These are phyloP conservation scores for Sinocyclocheilus grahami DNA, from an alignment of 2,113 vertebrate species.

Conservation along the genomic window DNA sequence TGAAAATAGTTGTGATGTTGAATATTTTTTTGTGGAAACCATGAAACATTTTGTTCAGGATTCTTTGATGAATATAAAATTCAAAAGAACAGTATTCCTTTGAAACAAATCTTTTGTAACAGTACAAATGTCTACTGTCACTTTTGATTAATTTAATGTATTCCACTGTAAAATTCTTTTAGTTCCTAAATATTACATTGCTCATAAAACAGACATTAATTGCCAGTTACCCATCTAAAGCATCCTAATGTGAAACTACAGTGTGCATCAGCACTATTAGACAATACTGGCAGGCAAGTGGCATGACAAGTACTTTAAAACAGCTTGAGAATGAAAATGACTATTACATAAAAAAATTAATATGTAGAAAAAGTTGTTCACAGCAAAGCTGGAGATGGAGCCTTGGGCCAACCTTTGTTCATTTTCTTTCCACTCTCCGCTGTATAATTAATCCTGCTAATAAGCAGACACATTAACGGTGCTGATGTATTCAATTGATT, in stretches of 20 bases:
- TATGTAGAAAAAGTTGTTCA: conserved; percentile 7
- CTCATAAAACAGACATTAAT: neutral
- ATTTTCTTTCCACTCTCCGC: neutral
- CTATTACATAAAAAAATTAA: neutral
- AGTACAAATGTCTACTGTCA: neutral
- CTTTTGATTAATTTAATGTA: neutral
- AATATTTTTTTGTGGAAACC: neutral
- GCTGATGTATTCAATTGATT: neutral
- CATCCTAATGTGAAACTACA: neutral
- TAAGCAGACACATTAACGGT: conserved; percentile 6
- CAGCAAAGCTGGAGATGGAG: conserved; percentile 1
- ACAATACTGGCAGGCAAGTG: neutral
- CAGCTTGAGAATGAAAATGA: neutral
- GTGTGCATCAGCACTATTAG: neutral
- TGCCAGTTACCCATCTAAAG: neutral
- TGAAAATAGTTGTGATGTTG: neutral
- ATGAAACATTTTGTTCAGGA: neutral
- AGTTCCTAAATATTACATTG: neutral
- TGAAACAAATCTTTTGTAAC: neutral
- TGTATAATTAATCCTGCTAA: conserved; percentile 27
- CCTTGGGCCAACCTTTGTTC: conserved; percentile 26
- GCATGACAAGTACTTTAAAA: neutral
- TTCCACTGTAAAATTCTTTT: neutral
- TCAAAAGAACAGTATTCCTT: neutral
- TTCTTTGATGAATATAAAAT: neutral